Conservation (phyloP, 2,113 vertebrate genomes). For the Psophia crepitans region DNA sequence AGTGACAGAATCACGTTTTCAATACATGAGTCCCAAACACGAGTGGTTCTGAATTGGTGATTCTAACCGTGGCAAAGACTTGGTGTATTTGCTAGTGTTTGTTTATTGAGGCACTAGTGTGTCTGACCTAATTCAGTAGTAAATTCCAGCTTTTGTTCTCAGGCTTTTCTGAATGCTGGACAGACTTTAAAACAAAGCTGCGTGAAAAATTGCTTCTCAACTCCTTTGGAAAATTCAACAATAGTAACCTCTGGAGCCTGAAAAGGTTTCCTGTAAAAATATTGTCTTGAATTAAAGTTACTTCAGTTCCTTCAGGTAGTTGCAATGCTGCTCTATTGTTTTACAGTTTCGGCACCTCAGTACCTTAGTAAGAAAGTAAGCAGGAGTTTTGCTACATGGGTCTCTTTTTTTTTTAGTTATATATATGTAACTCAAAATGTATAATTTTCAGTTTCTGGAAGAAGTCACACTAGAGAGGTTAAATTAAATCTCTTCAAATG, state of each 20-base stretch:
- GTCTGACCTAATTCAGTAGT: conserved; percentile 4
- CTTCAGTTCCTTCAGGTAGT: neutral
- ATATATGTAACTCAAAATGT: neutral
- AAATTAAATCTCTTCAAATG: neutral
- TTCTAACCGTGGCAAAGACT: neutral
- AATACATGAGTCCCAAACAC: neutral
- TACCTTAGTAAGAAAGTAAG: neutral
- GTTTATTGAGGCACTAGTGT: neutral
- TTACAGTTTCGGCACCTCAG: neutral
- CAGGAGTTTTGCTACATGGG: neutral
- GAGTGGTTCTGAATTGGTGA: neutral
- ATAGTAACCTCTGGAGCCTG: neutral
- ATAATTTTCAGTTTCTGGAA: neutral
- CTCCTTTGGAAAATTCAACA: neutral
- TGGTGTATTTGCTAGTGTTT: neutral
- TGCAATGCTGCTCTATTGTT: neutral
- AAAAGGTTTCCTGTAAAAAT: conserved; percentile 1
- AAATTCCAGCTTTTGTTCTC: conserved; percentile 29
- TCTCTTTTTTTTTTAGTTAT: neutral
- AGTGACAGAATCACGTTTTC: neutral
- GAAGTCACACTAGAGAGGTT: neutral
- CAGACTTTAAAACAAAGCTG: neutral
- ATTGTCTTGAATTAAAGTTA: neutral
- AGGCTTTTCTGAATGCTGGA: neutral
- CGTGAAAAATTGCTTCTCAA: conserved; percentile 27